Evolutionary conservation across 1,140 invertebrate genomes (phyloP), one percentile per base, ranked within the genome.

Genomic region (Drosophila simulans): DNA sequence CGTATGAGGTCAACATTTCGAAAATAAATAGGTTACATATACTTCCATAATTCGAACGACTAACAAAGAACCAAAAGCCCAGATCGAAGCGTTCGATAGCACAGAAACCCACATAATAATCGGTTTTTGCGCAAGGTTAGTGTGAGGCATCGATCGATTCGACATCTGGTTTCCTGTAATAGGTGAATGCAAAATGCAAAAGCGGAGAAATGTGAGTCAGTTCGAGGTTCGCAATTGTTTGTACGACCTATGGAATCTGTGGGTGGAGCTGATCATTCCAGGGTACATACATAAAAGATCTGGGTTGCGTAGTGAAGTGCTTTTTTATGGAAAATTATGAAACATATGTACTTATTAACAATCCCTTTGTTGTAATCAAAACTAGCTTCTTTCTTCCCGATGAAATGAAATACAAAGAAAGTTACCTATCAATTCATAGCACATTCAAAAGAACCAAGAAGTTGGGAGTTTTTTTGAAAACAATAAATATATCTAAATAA

Each of bases 1-100:
- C 79, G 65, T 88, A 88, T 88, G 83, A 88, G 83, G 83, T 88
- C 84, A 88, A 88, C 84, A 80, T 80, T 88, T 89, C 64, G 64
- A 88, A 89, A 89, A 88, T 89, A 88, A 84, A 89, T 89, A 64
- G 83, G 80, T 84, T 89, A 89, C 84, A 89, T 88, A 59, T 69
- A 22, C 20, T 22, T 31, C 7, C 31, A 2, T 3, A 31, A 7
- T 65, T 57, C 76, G 75, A 39, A 39, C 58, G 57, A 49, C 53
- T 31, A 65, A 73, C 39, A 70, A 70, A 70, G 64, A 70, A 55
- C 64, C 64, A 15, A 70, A 69, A 70, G 51, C 43, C 27, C 42
- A 70, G 66, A 57, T 70, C 64, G n/a, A 55, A 25, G 25, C 64
- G 35, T 49, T 40, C 49, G 64, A 70, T 70, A 57, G 66, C 35